These are phyloP conservation scores for Leptarthrus brevirostris DNA, from an alignment of 2,888 invertebrate genomes.

Conservation along the genomic window DNA sequence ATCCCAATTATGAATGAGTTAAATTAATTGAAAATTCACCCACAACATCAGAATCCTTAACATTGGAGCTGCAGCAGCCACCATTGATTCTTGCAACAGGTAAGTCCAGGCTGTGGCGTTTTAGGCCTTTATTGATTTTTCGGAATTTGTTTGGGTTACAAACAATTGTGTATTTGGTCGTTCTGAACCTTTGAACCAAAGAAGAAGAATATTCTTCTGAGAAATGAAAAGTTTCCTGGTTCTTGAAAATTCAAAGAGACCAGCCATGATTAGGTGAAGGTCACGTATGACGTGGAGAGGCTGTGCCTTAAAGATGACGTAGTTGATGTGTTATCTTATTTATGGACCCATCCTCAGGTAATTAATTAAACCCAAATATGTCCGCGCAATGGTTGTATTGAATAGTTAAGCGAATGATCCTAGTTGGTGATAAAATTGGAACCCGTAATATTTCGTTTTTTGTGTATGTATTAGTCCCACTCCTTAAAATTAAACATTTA, in stretches of 20 bases:
- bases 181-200: not conserved
- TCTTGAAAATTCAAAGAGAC: not conserved
- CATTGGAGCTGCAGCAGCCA: conserved; percentile 41
- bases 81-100: conserved; percentile 40
- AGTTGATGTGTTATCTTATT: not conserved
- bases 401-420: not conserved
- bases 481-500: not conserved
- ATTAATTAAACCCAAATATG: conserved; percentile 7
- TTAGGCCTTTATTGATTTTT: conserved; percentile 31
- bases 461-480: not conserved
- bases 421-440: too few species aligned
- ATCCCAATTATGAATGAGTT: conserved; percentile 7
- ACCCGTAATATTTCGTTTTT: too few species aligned
- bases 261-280: conserved; percentile 14
- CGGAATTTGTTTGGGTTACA: conserved; percentile 26
- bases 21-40: conserved; percentile 11
- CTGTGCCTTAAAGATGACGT: not conserved
- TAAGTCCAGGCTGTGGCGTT: conserved; percentile 16
- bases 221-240: not conserved
- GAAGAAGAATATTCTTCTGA: not conserved
- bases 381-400: conserved; percentile 6
- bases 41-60: not conserved
- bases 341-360: not conserved
- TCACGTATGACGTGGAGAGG: not conserved
- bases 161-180: not conserved